These are phyloP conservation scores for Synanthedon vespiformis DNA, from an alignment of 2,888 invertebrate genomes.

Conservation along the genomic window DNA sequence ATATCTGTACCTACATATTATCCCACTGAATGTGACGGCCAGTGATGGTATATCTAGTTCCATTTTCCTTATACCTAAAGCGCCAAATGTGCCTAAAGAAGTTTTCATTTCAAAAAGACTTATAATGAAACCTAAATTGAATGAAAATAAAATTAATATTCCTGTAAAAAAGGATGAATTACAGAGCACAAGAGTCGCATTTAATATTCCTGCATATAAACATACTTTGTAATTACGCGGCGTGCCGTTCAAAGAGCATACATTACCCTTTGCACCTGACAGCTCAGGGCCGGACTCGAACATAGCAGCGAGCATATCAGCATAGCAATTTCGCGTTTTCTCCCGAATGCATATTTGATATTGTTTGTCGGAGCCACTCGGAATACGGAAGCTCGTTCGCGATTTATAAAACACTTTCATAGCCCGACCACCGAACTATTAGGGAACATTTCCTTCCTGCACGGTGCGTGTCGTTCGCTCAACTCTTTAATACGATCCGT, in stretches of 20 bases:
- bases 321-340: not conserved
- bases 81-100: too few species aligned
- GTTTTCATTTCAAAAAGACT: too few species aligned
- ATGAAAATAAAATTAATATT: too few species aligned
- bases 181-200: too few species aligned
- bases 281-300: not conserved
- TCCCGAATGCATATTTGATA: not conserved
- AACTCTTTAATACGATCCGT: slow-evolving; percentile 10
- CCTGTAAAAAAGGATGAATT: too few species aligned
- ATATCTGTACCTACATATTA: too few species aligned
- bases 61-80: too few species aligned
- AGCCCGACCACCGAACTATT: slow-evolving; percentile 12
- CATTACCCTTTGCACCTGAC: not conserved
- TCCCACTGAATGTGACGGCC: too few species aligned
- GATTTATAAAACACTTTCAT: not conserved
- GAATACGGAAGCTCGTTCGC: not conserved
- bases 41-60: too few species aligned
- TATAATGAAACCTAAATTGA: too few species aligned
- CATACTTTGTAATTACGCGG: too few species aligned
- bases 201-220: too few species aligned
- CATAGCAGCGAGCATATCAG: not conserved
- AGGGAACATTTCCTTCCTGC: slow-evolving; percentile 10
- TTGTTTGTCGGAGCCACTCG: not conserved
- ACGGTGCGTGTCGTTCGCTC: slow-evolving; percentile 3
- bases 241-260: not conserved